Base-by-base conservation (phyloP, 2,113 vertebrate species). In the Neolamprologus brichardi region DNA sequence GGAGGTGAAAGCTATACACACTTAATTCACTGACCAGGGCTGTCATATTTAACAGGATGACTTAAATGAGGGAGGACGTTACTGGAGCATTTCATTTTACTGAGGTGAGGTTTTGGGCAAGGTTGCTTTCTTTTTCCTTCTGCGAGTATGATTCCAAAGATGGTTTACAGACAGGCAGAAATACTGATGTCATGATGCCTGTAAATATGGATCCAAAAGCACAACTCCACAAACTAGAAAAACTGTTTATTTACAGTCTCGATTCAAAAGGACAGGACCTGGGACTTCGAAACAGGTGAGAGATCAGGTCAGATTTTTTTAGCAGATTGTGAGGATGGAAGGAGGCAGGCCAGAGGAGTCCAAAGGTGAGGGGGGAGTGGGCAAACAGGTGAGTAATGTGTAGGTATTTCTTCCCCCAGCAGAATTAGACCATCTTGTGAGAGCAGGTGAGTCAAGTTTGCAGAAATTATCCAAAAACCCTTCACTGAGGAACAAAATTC, bases 171-270 rank as follows among this genome's bases (percentile, higher is more conserved):
- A 44, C 20, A 72, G 20, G 64, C 13, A 25, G 37, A 44, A 25
- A 17, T 46, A 10, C 20, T 46, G 39, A 28, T 0, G 14, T 17
- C 5, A 75, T 2, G 14, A 70, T 41, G n/a, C 18, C 64, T 41
- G 64, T 41, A 70, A 41, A 15, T 72, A 44, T 44, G 37, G 37
- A 1, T 23, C 13, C 37, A 1, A 44, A 72, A 25, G n/a, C 34
- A 41, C 7, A 15, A 15, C 14, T 34, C 4, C 7, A 0, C n/a
- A 70, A 15, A 70, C n/a, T 15, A 0, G 20, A 25, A 67, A 64
- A 41, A 9, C 64, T 15, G 37, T 70, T 70, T 23, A 15, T 70
- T 70, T 70, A 41, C 34, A 5, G 12, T 18, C 28, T 62, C 0
- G 2, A 34, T 62, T 62, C 17, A 62, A 23, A 70, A 70, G 4